Percentiles rank a stretch among this genome's conserved stretches.
Conservation (phyloP, 92 coral and sea anemone genomes). For the Epizoanthus stellaris region DNA sequence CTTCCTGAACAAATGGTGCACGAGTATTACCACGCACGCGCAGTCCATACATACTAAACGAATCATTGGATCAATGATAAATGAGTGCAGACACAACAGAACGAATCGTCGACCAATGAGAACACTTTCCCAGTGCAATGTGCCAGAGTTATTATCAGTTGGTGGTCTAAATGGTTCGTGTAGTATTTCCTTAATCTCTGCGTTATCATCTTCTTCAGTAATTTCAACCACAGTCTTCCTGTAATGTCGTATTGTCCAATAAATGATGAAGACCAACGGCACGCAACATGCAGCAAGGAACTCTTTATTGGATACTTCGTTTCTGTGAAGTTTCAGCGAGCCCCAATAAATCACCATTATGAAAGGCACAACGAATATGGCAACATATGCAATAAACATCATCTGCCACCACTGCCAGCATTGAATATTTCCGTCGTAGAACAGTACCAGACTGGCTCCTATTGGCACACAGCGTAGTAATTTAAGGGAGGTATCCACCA, state of each 20-base stretch:
- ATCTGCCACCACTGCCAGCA: constrained; percentile 72
- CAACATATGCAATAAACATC: constrained; percentile 25
- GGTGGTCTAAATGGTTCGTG: constrained; percentile 52
- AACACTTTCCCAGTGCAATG: constrained; percentile 61
- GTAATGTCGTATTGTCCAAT: constrained; percentile 32
- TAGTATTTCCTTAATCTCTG: constrained; percentile 44
- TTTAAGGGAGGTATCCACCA: constrained; percentile 55
- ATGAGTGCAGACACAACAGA: constrained; percentile 44
- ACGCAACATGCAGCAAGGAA: constrained; percentile 51
- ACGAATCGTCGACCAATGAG: constrained; percentile 54
- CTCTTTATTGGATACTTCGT: constrained; percentile 46
- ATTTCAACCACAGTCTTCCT: background rate
- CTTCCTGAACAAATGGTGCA: constrained; percentile 35
- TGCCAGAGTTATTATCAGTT: constrained; percentile 27
- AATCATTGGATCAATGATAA: constrained; percentile 31
- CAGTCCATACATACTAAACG: constrained; percentile 36
- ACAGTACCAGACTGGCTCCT: constrained; percentile 26
- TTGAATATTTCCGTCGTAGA: constrained; percentile 46
- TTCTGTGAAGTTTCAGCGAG: constrained; percentile 37
- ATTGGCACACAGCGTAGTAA: constrained; percentile 55
- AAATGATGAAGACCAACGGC: constrained; percentile 42
- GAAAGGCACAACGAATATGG: constrained; percentile 36
- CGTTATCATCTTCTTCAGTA: background rate
- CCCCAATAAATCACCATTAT: constrained; percentile 56
- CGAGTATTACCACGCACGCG: constrained; percentile 44